phyloP scores from a whole-genome alignment of 2,888 invertebrate genomes.

The Thereva unica region DNA sequence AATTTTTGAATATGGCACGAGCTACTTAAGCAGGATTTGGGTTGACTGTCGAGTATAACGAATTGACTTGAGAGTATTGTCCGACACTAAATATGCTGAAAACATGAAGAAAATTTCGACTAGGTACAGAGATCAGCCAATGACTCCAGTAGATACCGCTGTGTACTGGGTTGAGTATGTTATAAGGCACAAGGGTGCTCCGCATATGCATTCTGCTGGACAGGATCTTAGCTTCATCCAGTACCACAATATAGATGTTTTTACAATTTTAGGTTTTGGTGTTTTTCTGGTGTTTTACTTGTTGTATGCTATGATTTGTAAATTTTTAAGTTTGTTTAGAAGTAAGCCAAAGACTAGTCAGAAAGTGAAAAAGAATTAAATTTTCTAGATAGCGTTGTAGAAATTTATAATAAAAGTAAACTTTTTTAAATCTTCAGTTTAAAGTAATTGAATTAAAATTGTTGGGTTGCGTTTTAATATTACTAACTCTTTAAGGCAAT shows the following conservation, averaged over 20 bases:
- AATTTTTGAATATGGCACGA: conserved; percentile 75
- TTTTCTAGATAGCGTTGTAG: too few species aligned
- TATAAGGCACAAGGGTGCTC: conserved; percentile 50
- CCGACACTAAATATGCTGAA: conserved; percentile 44
- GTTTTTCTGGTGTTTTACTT: background rate
- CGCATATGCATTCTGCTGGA: conserved; percentile 50
- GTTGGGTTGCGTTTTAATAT: too few species aligned
- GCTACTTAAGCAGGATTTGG: conserved; percentile 66
- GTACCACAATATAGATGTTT: conserved; percentile 49
- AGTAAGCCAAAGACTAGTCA: too few species aligned
- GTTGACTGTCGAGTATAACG: conserved; percentile 40
- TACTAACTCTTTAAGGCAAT: too few species aligned
- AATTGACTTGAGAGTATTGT: conserved; percentile 45
- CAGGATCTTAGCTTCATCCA: conserved; percentile 50
- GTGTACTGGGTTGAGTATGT: conserved; percentile 56
- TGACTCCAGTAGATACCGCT: conserved; percentile 49
- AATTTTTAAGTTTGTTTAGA: background rate
- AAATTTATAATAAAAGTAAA: too few species aligned
- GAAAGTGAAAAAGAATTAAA: too few species aligned
- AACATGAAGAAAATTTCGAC: conserved; percentile 45
- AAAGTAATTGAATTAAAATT: too few species aligned
- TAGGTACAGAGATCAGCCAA: conserved; percentile 52
- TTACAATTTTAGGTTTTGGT: conserved; percentile 44
- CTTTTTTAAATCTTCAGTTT: too few species aligned
- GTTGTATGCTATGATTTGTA: conserved; percentile 14